phyloP scores from a whole-genome alignment of 2,797 vertebrate genomes.

The Halcyon badia region DNA sequence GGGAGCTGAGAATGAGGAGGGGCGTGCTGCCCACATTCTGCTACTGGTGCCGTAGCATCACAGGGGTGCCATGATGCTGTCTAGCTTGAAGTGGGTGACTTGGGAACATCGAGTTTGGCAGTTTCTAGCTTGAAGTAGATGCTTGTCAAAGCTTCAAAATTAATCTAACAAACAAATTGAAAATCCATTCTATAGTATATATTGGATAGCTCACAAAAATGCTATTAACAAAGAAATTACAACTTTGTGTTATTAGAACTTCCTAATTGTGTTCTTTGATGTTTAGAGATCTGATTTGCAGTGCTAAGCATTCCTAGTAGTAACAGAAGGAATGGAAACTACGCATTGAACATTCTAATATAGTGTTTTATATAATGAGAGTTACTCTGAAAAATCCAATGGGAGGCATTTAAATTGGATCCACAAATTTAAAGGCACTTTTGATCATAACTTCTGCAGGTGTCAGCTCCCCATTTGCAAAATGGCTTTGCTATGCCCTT shows the following conservation, averaged over 20 bases:
- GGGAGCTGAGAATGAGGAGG: neutral
- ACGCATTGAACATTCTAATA: accelerated
- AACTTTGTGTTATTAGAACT: neutral
- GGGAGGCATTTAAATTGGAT: neutral
- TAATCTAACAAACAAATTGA: neutral
- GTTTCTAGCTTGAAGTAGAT: neutral
- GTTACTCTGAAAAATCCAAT: neutral
- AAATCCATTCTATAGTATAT: neutral
- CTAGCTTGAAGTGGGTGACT: neutral
- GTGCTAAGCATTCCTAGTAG: neutral
- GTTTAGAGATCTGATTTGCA: neutral
- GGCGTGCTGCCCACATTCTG: accelerated
- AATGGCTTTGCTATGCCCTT: neutral
- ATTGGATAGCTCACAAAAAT: neutral
- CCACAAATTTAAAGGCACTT: neutral
- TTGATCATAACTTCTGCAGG: neutral
- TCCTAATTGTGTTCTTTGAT: neutral
- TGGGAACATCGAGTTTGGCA: accelerated
- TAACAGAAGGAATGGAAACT: neutral
- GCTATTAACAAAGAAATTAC: neutral
- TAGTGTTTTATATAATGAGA: neutral
- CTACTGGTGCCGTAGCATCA: neutral
- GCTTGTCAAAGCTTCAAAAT: neutral
- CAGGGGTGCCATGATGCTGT: neutral
- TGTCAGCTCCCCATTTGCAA: neutral